A percentile compares a stretch with the other conserved stretches of the same genome.
These are phyloP conservation scores for Artemia franciscana DNA, from an alignment of 1,140 invertebrate genomes.

Conservation along the genomic window DNA sequence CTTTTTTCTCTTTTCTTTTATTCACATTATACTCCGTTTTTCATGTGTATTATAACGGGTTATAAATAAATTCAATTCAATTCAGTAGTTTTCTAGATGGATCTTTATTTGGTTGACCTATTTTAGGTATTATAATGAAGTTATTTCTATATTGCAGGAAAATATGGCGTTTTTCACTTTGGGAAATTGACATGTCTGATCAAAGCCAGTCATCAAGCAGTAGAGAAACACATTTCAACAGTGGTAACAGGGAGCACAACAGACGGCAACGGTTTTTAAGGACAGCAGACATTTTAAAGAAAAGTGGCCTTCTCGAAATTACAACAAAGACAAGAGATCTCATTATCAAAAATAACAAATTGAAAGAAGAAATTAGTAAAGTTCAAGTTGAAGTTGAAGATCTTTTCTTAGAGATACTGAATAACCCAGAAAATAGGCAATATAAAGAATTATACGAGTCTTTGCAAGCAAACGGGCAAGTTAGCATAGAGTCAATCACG, in stretches of 20 bases:
- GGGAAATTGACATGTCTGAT: neutral
- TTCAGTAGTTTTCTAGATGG: too few species aligned
- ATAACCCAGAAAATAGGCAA: neutral
- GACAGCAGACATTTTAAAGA: neutral
- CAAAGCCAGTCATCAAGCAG: neutral
- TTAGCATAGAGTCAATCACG: neutral
- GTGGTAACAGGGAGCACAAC: neutral
- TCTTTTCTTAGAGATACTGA: neutral
- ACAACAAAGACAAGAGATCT: neutral
- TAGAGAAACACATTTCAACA: too few species aligned
- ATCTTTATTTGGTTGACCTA: too few species aligned
- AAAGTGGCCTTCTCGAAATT: neutral
- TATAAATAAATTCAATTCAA: too few species aligned
- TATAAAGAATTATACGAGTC: neutral
- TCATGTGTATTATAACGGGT: too few species aligned
- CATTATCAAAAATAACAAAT: neutral
- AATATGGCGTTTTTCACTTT: too few species aligned
- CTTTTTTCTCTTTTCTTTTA: too few species aligned
- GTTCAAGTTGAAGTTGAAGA: neutral
- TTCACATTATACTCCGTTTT: too few species aligned
- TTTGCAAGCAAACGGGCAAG: neutral
- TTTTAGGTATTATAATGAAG: too few species aligned
- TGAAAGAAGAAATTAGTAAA: neutral
- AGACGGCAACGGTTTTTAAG: neutral
- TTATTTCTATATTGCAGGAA: too few species aligned